Base-by-base conservation (phyloP, 2,113 vertebrate genomes). In the Bubo bubo region DNA sequence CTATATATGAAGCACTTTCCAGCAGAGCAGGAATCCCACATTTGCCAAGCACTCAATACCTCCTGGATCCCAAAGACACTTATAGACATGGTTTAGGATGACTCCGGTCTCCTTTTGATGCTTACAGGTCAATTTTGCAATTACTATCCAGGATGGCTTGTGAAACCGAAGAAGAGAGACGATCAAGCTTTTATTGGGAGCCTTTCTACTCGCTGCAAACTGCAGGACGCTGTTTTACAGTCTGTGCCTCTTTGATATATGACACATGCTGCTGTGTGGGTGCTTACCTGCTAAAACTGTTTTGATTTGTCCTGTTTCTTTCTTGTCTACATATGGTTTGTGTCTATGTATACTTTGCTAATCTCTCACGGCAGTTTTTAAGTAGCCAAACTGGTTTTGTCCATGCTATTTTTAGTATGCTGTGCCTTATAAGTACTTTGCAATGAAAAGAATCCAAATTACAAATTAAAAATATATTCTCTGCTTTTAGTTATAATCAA, bases 191-290 rank as follows among this genome's bases (percentile, higher is more conserved):
- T 98, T 98, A 96, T 23, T 86, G 93, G 92, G 73, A 97, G 60
- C 23, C n/a, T 92, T 95, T 90, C 90, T 73, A 30, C 93, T 96
- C 6, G 0, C 83, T 91, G 94, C 91, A 88, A 96, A 87, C 84
- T 80, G 94, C 88, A 49, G 93, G 95, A 92, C 4, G 34, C 34
- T 58, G 66, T 90, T 98, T 97, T 97, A 97, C 93, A 95, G 58
- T 67, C 90, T 45, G 75, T 82, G 94, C 53, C 85, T 47, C 97
- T 96, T 97, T 97, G 97, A 97, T 97, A 96, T 94, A 91, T 81
- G 94, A 96, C 97, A 96, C 95, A 87, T 16, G 85, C 74, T 93
- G 79, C 94, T 90, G 88, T 41, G 73, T 47, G 94, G 87, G 84
- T 91, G 74, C 96, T 79, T 96, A 97, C 94, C 95, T 97, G 94